phyloP scores from a whole-genome alignment of 1,140 invertebrate species.

The Hestina assimilis region DNA sequence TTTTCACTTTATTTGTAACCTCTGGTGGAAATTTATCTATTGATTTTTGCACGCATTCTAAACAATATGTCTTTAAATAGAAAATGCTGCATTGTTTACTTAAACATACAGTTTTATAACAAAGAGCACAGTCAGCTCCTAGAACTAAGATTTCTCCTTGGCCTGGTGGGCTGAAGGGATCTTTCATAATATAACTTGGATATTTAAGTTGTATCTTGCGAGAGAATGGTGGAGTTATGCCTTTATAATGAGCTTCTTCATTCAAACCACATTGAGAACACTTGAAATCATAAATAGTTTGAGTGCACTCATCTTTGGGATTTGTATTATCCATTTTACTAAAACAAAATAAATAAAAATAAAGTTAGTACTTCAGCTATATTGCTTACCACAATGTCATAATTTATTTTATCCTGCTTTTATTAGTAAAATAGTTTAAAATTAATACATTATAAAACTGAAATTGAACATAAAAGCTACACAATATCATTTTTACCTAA shows the following conservation, averaged over 20 bases:
- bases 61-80: slow-evolving; percentile 86
- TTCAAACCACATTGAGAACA: slow-evolving; percentile 82
- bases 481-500: no score
- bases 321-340: slow-evolving; percentile 46
- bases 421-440: no score
- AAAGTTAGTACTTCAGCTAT: no score
- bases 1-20: slow-evolving; percentile 54
- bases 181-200: slow-evolving; percentile 88
- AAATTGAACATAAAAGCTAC: no score
- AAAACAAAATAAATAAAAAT: slow-evolving; percentile 36
- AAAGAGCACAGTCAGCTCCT: slow-evolving; percentile 86
- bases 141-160: slow-evolving; percentile 84
- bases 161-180: slow-evolving; percentile 86
- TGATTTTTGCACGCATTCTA: slow-evolving; percentile 81
- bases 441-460: no score
- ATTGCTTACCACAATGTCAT: no score
- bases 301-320: slow-evolving; percentile 40
- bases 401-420: no score
- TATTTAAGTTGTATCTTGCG: slow-evolving; percentile 82
- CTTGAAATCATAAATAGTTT: slow-evolving; percentile 77
- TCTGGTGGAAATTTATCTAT: slow-evolving; percentile 82
- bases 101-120: slow-evolving; percentile 84
- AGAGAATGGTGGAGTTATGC: slow-evolving; percentile 84
- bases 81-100: slow-evolving; percentile 88
- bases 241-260: slow-evolving; percentile 87